Base-by-base conservation (phyloP, 2,113 vertebrate species). In the Sceloporus undulatus region DNA sequence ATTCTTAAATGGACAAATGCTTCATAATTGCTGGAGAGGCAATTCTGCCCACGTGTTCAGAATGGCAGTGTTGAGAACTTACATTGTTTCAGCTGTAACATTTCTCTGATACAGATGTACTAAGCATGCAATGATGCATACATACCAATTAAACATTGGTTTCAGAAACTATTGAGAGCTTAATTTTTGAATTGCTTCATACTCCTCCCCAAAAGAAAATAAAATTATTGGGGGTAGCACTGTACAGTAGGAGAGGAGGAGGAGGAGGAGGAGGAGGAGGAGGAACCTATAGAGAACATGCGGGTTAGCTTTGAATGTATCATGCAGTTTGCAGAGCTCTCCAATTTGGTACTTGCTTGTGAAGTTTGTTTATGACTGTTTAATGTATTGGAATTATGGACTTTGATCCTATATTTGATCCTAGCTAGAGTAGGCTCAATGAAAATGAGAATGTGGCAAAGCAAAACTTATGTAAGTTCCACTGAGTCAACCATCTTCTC, bases 141-240 rank as follows among this genome's bases (percentile, higher is more conserved):
- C 90, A 93, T 93, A 92, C 52, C n/a, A 19, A 59, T 62, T 1
- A 59, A 59, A 52, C 92, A 93, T 93, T 94, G 92, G 92, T 88
- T 68, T 86, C 29, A 27, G 79, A 85, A 84, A 86, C 83, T 73
- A 76, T 81, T 82, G 88, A 38, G 91, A 88, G 86, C 91, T 91
- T 4, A 34, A 21, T n/a, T 52, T 29, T 90, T 9, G 54, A 89
- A 16, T 76, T 29, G 91, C 25, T 52, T 18, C 38, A 34, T 85
- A 3, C 40, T 85, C 3, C 18, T 62, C 13, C 59, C 13, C 13
- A 62, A 14, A 14, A 62, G 4, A 34, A 48, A 48, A 48, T 1
- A 48, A 48, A 48, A 48, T 6, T 48, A 48, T 48, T 48, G 48
- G 48, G 48, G 48, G 48, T 48, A 7, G 48, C 48, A 48, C 48